Evolutionary conservation across 2,888 invertebrate genomes (phyloP).

Genomic region (Kuschelorhynchus macadamiae): DNA sequence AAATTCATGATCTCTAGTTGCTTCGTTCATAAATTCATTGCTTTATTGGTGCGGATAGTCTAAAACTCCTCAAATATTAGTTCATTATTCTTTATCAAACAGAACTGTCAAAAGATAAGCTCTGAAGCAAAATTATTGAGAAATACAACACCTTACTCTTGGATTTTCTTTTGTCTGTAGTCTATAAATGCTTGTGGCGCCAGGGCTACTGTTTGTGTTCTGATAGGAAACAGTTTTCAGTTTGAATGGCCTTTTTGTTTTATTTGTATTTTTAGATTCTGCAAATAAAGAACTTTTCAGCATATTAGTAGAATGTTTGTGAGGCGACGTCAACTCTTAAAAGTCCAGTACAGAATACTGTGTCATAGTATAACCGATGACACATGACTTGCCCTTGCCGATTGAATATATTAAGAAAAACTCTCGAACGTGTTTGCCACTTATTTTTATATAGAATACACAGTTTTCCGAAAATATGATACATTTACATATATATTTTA

Average conservation of each 20-base stretch:
- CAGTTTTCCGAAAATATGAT: no score
- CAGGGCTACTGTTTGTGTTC: conserved; percentile 39
- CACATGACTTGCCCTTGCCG: no score
- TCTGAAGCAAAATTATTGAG: conserved; percentile 37
- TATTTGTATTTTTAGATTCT: conserved; percentile 25
- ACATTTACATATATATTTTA: no score
- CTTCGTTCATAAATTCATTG: no score
- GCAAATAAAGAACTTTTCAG: conserved; percentile 10
- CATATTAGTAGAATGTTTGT: conserved; percentile 6
- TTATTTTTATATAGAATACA: no score
- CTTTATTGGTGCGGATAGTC: conserved; percentile 21
- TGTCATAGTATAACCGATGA: no score
- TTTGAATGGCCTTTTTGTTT: conserved; percentile 22
- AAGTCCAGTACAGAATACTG: no score
- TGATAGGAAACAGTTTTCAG: conserved; percentile 39
- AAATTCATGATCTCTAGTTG: no score
- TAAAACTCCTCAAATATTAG: conserved; percentile 24
- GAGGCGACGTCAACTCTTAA: no score
- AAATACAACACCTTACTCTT: conserved; percentile 40
- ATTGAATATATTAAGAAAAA: no score
- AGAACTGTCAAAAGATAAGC: conserved; percentile 41
- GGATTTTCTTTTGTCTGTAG: conserved; percentile 37
- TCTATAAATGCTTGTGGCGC: conserved; percentile 37
- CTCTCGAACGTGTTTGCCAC: no score
- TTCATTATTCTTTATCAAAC: conserved; percentile 37